Percentiles rank a stretch among this genome's conserved stretches.
Conservation (phyloP, 2,113 vertebrate genomes). For the Himantopus leucocephalus region DNA sequence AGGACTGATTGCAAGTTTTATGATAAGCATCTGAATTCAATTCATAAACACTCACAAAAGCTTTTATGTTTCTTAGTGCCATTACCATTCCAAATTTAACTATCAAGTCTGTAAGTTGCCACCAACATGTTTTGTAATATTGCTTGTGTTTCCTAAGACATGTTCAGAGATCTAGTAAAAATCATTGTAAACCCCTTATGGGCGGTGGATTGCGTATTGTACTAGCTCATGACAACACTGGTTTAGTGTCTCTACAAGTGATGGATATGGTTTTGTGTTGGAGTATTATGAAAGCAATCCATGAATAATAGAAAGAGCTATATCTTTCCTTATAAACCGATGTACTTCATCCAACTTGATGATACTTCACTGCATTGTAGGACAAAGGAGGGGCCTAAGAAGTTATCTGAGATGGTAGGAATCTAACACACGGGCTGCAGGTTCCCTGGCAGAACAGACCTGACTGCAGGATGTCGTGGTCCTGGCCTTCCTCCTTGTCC, state of each 20-base stretch:
- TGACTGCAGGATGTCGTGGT: background rate
- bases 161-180: background rate
- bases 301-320: background rate
- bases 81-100: background rate
- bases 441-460: background rate
- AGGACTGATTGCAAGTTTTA: background rate
- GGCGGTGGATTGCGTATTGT: background rate
- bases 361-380: background rate
- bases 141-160: background rate
- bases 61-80: background rate
- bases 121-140: background rate
- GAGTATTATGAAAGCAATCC: background rate
- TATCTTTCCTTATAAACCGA: background rate
- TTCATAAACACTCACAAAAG: background rate
- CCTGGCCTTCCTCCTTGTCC: background rate
- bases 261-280: background rate
- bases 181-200: background rate
- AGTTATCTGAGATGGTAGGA: background rate
- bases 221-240: background rate
- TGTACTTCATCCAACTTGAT: background rate
- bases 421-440: background rate
- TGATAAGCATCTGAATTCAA: background rate
- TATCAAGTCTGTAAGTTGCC: background rate
- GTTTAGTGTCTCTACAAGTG: background rate
- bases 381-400: background rate